Base-by-base conservation (phyloP, 2,888 invertebrate species). In the Caenorhabditis sp. region DNA sequence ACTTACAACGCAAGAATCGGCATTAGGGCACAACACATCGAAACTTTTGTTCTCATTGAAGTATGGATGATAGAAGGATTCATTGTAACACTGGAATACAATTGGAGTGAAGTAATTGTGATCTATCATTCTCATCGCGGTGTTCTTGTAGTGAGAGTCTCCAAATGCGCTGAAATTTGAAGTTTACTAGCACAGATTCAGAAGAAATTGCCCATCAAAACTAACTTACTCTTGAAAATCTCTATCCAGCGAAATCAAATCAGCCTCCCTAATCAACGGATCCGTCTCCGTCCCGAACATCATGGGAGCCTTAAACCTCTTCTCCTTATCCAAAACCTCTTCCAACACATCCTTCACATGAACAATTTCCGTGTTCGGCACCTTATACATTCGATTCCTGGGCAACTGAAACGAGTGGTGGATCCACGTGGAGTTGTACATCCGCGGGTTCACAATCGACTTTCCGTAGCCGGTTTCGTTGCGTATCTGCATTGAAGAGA, bases 371-470 rank as follows among this genome's bases (percentile, higher is more conserved):
- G 80, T 74, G 32, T 80, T 69, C 26, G 18, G 51, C 8, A 80
- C 58, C 22, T 61, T 71, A 35, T 67, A 53, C 24, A 67, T 79
- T 15, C 53, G 51, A 15, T 80, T 47, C 22, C 22, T 26, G 11
- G 80, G 72, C 35, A 79, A 22, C 40, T 72, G 65, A 13, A 71
- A 35, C 2, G 71, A 71, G 47, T 80, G 80, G 44, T 80, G 80
- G 26, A 80, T 80, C 80, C 80, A 80, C 11, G 80, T 80, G 50
- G 80, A 80, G 47, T 80, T 80, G 32, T 68, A 72, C 18, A 44
- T 72, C 64, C 68, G n/a, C 51, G 80, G 72, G 22, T 74, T 50
- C n/a, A 74, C 69, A 58, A 80, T 69, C 28, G 68, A 64, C 65
- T 80, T 80, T 4, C 80, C 80, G 35, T 80, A 80, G 5, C 72